Evolutionary conservation across 2,888 invertebrate genomes (phyloP).

Genomic region (Euzophera pinguis): DNA sequence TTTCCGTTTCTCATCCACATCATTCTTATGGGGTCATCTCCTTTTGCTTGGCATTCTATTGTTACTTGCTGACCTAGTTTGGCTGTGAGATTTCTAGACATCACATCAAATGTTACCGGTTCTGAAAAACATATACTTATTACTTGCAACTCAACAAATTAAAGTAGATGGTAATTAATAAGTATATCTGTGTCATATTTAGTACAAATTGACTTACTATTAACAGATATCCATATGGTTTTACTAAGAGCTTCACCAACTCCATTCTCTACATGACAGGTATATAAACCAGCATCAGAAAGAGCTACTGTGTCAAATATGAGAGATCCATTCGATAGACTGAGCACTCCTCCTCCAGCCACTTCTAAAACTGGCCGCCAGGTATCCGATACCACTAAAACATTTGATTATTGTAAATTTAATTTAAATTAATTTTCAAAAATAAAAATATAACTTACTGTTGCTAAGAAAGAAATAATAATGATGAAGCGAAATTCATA

Average conservation of each 20-base stretch:
- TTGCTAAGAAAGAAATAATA: too few species aligned
- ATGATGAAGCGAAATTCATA: too few species aligned
- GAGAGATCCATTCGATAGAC: slow-evolving; percentile 69
- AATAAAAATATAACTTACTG: too few species aligned
- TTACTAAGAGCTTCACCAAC: slow-evolving; percentile 73
- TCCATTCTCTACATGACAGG: slow-evolving; percentile 75
- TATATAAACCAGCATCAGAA: slow-evolving; percentile 69
- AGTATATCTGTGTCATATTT: too few species aligned
- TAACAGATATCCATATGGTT: slow-evolving; percentile 73
- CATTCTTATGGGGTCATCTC: slow-evolving; percentile 90
- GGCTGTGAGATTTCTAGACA: slow-evolving; percentile 86
- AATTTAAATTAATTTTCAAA: too few species aligned
- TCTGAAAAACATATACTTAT: slow-evolving; percentile 63
- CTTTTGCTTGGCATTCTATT: slow-evolving; percentile 89
- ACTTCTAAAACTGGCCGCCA: slow-evolving; percentile 73
- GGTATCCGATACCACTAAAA: slow-evolving; percentile 60
- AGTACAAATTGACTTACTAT: slow-evolving; percentile 52
- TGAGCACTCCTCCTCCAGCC: slow-evolving; percentile 70
- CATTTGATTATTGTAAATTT: too few species aligned
- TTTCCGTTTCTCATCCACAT: slow-evolving; percentile 89
- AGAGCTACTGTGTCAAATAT: slow-evolving; percentile 70
- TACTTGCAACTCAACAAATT: too few species aligned
- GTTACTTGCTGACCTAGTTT: slow-evolving; percentile 87
- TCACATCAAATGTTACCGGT: slow-evolving; percentile 87
- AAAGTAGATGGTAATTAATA: too few species aligned